Evolutionary conservation across 2,888 invertebrate genomes (phyloP).

Genomic region (Harpagoxenus sublaevis): DNA sequence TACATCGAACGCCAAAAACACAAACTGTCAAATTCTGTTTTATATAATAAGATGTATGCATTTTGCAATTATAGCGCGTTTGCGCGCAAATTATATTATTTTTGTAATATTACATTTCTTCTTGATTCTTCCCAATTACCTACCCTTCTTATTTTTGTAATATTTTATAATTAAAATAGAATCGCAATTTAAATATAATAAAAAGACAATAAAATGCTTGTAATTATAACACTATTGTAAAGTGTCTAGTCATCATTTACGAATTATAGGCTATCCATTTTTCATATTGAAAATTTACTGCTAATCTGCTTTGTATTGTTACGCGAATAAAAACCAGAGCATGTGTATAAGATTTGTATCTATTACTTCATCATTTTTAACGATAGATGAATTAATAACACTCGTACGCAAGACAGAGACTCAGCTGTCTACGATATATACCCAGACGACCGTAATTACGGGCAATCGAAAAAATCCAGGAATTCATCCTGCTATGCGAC

Average conservation of each 20-base stretch:
- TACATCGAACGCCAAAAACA: neutral
- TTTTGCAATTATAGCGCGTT: neutral
- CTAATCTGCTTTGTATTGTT: neutral
- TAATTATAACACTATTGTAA: neutral
- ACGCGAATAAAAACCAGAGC: neutral
- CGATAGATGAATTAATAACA: neutral
- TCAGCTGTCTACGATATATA: conserved; percentile 9
- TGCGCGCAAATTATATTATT: neutral
- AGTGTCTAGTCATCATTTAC: neutral
- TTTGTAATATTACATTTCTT: neutral
- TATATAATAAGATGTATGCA: conserved; percentile 1
- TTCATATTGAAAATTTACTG: neutral
- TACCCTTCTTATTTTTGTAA: neutral
- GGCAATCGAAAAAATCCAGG: conserved; percentile 53
- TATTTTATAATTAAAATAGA: neutral
- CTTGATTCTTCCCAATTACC: neutral
- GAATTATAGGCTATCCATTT: neutral
- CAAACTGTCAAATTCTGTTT: neutral
- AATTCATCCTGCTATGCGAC: conserved; percentile 47
- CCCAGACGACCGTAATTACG: conserved; percentile 36
- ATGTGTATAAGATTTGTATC: neutral
- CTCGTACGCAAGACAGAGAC: neutral
- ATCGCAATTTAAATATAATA: neutral
- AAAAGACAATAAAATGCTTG: neutral
- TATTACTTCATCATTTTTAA: neutral